Evolutionary conservation across 1,140 invertebrate genomes (phyloP).

Genomic region (Heliconius nattereri): DNA sequence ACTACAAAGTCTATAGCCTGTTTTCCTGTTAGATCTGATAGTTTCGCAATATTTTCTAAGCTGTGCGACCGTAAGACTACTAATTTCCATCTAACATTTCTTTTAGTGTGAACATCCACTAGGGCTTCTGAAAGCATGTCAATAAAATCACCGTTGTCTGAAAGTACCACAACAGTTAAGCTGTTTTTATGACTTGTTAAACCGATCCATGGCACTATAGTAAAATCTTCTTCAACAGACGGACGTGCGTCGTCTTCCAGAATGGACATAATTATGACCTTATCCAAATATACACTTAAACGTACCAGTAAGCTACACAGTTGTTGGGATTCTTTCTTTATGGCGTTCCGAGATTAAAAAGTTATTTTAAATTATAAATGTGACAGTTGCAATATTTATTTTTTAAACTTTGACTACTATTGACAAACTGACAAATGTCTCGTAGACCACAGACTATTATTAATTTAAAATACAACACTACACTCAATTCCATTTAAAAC

Average conservation of each 20-base stretch:
- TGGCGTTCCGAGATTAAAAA: neutral
- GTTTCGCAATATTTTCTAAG: constrained; percentile 62
- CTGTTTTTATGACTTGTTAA: constrained; percentile 60
- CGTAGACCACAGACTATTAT: neutral
- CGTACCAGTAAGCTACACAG: neutral
- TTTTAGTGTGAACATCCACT: constrained; percentile 59
- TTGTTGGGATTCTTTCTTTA: no score
- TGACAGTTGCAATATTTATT: neutral
- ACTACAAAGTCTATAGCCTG: constrained; percentile 69
- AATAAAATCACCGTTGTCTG: constrained; percentile 61
- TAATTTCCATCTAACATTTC: constrained; percentile 65
- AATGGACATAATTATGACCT: constrained; percentile 49
- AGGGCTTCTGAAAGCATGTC: constrained; percentile 64
- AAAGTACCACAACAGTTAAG: constrained; percentile 61
- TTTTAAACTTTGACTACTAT: neutral
- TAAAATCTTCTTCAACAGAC: constrained; percentile 49
- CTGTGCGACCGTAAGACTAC: constrained; percentile 57
- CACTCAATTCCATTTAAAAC: no score
- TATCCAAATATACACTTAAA: constrained; percentile 23
- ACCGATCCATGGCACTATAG: constrained; percentile 66
- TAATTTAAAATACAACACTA: no score
- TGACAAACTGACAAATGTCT: neutral
- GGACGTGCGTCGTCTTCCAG: no score
- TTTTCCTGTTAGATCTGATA: constrained; percentile 62
- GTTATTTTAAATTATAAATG: neutral